Conservation (phyloP, 2,888 invertebrate genomes). For the Andrena dorsata region DNA sequence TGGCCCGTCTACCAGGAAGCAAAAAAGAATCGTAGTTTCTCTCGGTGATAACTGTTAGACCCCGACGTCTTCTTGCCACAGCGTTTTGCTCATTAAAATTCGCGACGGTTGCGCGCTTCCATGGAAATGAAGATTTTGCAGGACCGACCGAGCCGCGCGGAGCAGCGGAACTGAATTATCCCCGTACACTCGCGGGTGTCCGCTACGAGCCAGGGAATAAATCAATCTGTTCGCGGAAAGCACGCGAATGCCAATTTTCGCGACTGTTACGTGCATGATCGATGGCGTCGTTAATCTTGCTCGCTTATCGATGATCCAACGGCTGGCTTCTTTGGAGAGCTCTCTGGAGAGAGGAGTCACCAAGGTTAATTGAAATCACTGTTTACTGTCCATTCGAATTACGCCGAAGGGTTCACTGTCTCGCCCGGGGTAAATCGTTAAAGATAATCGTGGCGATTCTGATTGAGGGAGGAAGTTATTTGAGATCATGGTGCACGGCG, state of each 20-base stretch:
- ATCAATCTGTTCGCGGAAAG: conserved; percentile 22
- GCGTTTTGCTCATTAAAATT: conserved; percentile 37
- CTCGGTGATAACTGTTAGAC: not conserved
- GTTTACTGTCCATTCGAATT: conserved; percentile 3
- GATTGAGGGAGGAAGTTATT: not conserved
- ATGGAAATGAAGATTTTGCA: not conserved
- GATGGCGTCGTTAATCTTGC: conserved; percentile 22
- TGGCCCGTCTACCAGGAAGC: conserved; percentile 11
- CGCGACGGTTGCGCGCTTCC: conserved; percentile 1
- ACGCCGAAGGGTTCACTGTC: not conserved
- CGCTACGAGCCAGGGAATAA: not conserved
- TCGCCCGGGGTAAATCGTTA: not conserved
- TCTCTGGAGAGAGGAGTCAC: not conserved
- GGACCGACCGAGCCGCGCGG: too few species aligned
- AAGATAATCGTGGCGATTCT: not conserved
- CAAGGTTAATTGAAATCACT: not conserved
- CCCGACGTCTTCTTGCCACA: not conserved
- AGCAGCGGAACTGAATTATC: not conserved
- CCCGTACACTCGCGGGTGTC: not conserved
- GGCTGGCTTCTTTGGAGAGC: not conserved
- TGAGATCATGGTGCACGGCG: not conserved
- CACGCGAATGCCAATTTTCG: conserved; percentile 9
- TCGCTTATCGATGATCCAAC: conserved; percentile 8
- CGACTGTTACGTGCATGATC: conserved; percentile 4
- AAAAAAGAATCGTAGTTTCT: conserved; percentile 28